phyloP scores from a whole-genome alignment of 2,113 vertebrate genomes.

The Smithornis capensis region DNA sequence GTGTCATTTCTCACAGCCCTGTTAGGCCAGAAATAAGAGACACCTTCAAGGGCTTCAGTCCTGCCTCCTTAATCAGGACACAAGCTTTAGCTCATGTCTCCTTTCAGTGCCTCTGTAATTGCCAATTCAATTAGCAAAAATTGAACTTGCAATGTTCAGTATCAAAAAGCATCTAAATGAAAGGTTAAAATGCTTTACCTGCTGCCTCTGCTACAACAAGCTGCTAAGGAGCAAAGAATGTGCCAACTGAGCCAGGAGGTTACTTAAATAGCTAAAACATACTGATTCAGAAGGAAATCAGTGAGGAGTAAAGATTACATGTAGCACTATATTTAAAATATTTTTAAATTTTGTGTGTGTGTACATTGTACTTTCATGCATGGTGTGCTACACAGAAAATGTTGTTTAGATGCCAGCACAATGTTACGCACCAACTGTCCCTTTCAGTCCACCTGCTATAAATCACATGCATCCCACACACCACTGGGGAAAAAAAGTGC shows the following conservation, averaged over 20 bases:
- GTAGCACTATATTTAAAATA: neutral
- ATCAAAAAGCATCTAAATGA: neutral
- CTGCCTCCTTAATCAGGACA: neutral
- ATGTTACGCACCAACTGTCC: neutral
- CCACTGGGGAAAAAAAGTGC: neutral
- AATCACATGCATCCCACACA: neutral
- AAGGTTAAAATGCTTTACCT: neutral
- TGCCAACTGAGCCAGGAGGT: neutral
- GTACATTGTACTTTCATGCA: fast-evolving
- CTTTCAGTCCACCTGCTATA: neutral
- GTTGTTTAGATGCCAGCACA: neutral
- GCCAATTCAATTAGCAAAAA: neutral
- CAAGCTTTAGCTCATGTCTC: neutral
- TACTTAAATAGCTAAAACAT: neutral
- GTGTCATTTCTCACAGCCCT: neutral
- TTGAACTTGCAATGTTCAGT: neutral
- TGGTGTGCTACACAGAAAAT: neutral
- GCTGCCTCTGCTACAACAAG: neutral
- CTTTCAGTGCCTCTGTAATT: neutral
- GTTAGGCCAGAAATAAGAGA: neutral
- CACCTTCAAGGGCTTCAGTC: neutral
- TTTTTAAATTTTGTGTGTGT: neutral
- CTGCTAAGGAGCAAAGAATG: neutral
- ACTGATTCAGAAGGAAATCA: neutral
- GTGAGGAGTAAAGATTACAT: neutral